Percentiles rank a stretch among this genome's conserved stretches.
These are phyloP conservation scores for Nymphalis c-album DNA, from an alignment of 2,888 invertebrate genomes.

Conservation along the genomic window DNA sequence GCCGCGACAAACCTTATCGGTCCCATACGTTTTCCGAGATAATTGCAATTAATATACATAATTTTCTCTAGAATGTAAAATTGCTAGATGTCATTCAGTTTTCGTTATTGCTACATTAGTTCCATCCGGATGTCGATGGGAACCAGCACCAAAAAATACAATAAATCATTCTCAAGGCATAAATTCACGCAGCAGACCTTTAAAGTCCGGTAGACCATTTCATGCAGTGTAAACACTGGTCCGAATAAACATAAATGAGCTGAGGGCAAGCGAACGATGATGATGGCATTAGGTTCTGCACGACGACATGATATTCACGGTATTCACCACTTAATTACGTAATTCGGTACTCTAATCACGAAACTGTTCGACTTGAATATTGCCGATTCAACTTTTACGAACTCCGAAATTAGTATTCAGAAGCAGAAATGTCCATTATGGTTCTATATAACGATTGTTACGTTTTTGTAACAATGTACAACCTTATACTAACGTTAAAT, in stretches of 20 bases:
- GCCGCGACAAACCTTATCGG: constrained; percentile 12
- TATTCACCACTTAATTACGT: constrained; percentile 29
- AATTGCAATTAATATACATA: background rate
- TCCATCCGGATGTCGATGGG: too few species aligned
- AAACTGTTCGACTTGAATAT: constrained; percentile 27
- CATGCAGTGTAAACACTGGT: too few species aligned
- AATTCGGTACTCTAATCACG: constrained; percentile 33
- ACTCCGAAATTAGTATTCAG: constrained; percentile 24
- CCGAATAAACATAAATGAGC: background rate
- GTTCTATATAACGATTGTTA: constrained; percentile 17
- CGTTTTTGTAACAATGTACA: constrained; percentile 18
- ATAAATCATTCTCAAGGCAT: too few species aligned
- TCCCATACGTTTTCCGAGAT: background rate
- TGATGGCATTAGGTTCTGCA: background rate
- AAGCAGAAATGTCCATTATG: constrained; percentile 15
- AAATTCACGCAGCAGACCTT: too few species aligned
- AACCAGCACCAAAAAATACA: too few species aligned
- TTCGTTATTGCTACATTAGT: too few species aligned
- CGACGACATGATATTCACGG: constrained; percentile 22
- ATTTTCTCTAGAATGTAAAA: too few species aligned
- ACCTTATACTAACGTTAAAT: background rate
- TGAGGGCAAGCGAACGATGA: background rate
- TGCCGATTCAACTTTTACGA: constrained; percentile 21
- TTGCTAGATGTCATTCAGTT: too few species aligned
- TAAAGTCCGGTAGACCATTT: too few species aligned